These are phyloP conservation scores for Drosophila tanythrix DNA, from an alignment of 2,888 invertebrate species.

Conservation along the genomic window DNA sequence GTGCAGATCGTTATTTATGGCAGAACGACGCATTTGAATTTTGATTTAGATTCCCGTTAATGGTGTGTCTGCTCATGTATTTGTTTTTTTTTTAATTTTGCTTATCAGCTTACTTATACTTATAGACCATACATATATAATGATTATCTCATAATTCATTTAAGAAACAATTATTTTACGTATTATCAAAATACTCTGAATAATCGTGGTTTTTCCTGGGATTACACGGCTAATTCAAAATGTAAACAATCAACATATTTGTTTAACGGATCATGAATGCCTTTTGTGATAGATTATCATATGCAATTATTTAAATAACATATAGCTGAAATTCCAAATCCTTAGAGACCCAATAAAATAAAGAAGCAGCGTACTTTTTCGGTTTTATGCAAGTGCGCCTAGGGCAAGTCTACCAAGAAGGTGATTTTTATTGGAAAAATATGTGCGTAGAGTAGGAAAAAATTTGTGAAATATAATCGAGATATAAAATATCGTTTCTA, in stretches of 20 bases:
- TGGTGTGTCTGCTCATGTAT: slow-evolving; percentile 24
- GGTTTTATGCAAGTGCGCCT: slow-evolving; percentile 74
- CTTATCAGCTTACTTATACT: slow-evolving; percentile 48
- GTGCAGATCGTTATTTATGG: slow-evolving; percentile 60
- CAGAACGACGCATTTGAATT: slow-evolving; percentile 64
- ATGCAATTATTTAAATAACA: neutral
- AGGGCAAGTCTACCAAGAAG: slow-evolving; percentile 69
- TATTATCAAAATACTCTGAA: slow-evolving; percentile 34
- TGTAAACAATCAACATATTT: slow-evolving; percentile 28
- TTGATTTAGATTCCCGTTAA: slow-evolving; percentile 46
- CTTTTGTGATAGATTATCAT: neutral
- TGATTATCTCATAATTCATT: slow-evolving; percentile 56
- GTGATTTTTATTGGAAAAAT: slow-evolving; percentile 61
- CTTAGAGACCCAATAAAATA: slow-evolving; percentile 5
- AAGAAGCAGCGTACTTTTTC: slow-evolving; percentile 15
- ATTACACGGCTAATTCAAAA: slow-evolving; percentile 5
- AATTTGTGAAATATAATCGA: slow-evolving; percentile 19
- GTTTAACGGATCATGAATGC: neutral
- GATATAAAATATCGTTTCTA: slow-evolving; percentile 13
- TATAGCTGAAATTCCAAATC: neutral
- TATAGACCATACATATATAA: slow-evolving; percentile 16
- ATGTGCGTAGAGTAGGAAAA: slow-evolving; percentile 40
- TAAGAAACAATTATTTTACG: slow-evolving; percentile 19
- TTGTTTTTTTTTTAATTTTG: slow-evolving; percentile 1
- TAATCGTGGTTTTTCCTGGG: slow-evolving; percentile 32